Evolutionary conservation across 2,797 vertebrate genomes (phyloP), one percentile per base, ranked within the genome.

Genomic region (Peromyscus nudipes): DNA sequence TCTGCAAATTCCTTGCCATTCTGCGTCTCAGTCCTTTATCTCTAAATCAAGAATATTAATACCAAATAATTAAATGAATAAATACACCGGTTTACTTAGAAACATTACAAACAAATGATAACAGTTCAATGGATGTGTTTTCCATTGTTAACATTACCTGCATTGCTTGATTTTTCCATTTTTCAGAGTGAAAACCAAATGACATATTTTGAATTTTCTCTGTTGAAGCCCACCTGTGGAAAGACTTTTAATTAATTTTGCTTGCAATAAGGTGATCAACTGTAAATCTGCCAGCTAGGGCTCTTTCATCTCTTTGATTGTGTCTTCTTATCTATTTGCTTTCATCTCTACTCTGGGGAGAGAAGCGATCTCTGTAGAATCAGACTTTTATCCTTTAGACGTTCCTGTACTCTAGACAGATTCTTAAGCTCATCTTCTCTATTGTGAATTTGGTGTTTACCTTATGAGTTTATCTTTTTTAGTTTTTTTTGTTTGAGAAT

Each of bases 181-280:
- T 93, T 96, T 81, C 57, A n/a, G 12, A 93, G 43, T n/a, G 13
- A 84, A 91, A 60, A 21, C 62, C 84, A 91, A 83, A 19, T 64
- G 75, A 17, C 31, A 25, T 37, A 17, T 75, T 95, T 93, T 92
- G 19, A 71, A 89, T 93, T 93, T 43, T 86, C 14, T 93, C 67
- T 91, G 49, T 87, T 93, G 93, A 93, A 65, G 71, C 93, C 64
- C 83, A 93, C 93, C 92, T 93, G 96, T 95, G 88, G 88, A 94
- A 96, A 92, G 79, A 87, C 21, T 91, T 95, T 96, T 69, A 94
- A 96, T 86, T 94, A 95, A 83, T 83, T 87, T 95, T 96, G 49
- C 49, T 89, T 92, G n/a, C 65, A 87, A 52, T 92, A 88, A 92
- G 91, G 79, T 89, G 90, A 89, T 80, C 89, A 69, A 31, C 90